These are phyloP conservation scores for Bradypus variegatus DNA, from an alignment of 2,797 vertebrate genomes.

Conservation along the genomic window DNA sequence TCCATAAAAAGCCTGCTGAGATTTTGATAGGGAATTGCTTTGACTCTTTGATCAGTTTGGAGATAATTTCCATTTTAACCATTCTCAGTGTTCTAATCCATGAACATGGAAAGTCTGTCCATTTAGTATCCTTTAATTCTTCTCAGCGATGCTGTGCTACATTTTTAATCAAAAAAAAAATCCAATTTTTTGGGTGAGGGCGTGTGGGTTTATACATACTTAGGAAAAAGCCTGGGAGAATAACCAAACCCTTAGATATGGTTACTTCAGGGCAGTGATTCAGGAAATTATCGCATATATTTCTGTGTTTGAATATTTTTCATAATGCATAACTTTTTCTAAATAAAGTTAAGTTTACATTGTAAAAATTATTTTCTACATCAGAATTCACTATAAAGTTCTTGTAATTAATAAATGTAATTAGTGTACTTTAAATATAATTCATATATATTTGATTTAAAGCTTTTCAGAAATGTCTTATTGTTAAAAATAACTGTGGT, in stretches of 20 bases:
- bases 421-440: neutral
- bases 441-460: neutral
- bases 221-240: neutral
- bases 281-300: neutral
- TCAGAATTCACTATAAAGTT: neutral
- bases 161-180: neutral
- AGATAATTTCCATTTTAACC: neutral
- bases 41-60: neutral
- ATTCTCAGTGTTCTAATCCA: rapidly evolving
- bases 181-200: neutral
- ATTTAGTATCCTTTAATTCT: neutral
- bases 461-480: neutral
- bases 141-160: too few species aligned
- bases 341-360: neutral
- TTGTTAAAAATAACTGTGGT: neutral
- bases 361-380: neutral
- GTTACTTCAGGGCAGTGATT: neutral
- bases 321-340: neutral
- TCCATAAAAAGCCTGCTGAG: neutral
- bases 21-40: too few species aligned
- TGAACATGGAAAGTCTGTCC: neutral
- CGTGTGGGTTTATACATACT: neutral
- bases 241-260: rapidly evolving
- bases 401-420: neutral
- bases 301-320: neutral